Conservation (phyloP, 2,888 invertebrate genomes). For the Galeruca laticollis region DNA sequence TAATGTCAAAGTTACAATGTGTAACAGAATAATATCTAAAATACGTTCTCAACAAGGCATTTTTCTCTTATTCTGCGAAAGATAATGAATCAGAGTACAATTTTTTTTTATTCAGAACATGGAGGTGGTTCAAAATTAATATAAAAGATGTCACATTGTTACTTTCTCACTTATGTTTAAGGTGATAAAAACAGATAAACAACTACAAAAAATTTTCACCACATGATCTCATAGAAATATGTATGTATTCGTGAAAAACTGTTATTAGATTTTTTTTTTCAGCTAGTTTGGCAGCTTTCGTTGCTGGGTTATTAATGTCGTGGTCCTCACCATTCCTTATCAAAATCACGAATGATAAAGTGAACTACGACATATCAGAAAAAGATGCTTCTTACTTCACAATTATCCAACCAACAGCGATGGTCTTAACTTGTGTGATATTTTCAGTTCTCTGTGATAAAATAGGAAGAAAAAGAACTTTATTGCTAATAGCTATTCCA, state of each 20-base stretch:
- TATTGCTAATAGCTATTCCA: constrained; percentile 55
- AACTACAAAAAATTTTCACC: not conserved
- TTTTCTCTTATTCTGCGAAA: too few species aligned
- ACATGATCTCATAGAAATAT: not conserved
- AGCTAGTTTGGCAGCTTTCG: constrained; percentile 49
- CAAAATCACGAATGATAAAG: constrained; percentile 55
- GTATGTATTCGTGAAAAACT: not conserved
- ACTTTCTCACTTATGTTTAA: too few species aligned
- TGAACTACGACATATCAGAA: constrained; percentile 55
- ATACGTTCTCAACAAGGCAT: too few species aligned
- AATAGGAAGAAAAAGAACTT: constrained; percentile 56
- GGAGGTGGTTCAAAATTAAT: too few species aligned
- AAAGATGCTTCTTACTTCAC: constrained; percentile 60
- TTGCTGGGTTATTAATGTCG: constrained; percentile 50
- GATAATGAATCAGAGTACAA: too few species aligned
- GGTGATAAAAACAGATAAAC: not conserved
- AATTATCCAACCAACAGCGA: constrained; percentile 56
- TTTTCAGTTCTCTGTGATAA: constrained; percentile 54
- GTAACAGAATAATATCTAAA: too few species aligned
- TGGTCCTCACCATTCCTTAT: constrained; percentile 62
- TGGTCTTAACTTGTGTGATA: constrained; percentile 51
- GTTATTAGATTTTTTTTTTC: constrained; percentile 35
- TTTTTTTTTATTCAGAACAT: too few species aligned
- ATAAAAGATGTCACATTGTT: too few species aligned
- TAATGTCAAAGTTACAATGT: too few species aligned